These are phyloP conservation scores for Bos taurus DNA, from an alignment of 2,113 vertebrate species.

Conservation along the genomic window DNA sequence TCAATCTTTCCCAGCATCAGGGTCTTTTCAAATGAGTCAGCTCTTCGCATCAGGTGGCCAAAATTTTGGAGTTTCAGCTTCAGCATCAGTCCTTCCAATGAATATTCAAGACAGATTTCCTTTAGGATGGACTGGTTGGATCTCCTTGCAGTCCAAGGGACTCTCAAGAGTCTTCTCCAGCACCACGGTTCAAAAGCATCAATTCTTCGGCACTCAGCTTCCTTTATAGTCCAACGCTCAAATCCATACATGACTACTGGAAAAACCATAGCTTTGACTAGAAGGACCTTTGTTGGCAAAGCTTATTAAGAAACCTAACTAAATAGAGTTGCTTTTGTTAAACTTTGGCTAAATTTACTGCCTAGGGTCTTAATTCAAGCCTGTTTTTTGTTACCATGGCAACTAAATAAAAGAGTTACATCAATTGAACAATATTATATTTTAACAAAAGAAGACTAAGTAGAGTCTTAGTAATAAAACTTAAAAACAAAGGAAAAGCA, in stretches of 20 bases:
- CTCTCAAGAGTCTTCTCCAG: neutral
- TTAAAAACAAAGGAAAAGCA: neutral
- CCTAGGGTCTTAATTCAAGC: neutral
- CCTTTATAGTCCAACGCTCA: neutral
- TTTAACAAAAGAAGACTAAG: neutral
- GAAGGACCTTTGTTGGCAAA: neutral
- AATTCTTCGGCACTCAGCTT: neutral
- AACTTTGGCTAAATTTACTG: constrained; percentile 13
- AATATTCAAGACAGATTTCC: neutral
- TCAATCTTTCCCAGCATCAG: neutral
- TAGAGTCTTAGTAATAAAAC: neutral
- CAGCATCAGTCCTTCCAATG: neutral
- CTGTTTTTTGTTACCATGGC: neutral
- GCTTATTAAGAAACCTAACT: neutral
- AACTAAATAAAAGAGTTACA: neutral
- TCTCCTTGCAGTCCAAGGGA: neutral
- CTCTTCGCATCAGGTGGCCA: neutral
- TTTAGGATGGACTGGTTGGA: neutral
- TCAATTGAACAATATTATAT: neutral
- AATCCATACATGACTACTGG: neutral
- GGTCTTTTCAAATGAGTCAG: neutral
- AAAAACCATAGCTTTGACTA: neutral
- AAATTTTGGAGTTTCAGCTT: neutral
- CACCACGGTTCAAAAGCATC: neutral
- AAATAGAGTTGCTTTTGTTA: neutral